Evolutionary conservation across 2,797 vertebrate species (phyloP), one percentile per base, ranked within the genome.

Genomic region (Amphiprion clarkii): DNA sequence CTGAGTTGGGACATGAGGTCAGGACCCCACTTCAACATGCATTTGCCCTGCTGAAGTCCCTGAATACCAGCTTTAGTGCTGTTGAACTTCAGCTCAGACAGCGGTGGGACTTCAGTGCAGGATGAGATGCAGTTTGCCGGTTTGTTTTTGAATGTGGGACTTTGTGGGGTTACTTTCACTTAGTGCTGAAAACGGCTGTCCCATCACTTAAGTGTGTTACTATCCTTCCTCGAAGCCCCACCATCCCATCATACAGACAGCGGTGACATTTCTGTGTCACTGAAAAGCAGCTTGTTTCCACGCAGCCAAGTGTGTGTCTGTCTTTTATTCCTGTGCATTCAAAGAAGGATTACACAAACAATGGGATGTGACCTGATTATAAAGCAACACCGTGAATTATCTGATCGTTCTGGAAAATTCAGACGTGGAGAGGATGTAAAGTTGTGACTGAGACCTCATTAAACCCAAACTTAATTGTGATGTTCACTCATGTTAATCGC

Each of bases 1-100:
- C 61, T 71, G 19, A 44, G 75, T 31, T 68, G 52, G 71, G 70
- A 85, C 77, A 54, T n/a, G 40, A 27, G 87, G 86, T 88, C 87
- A 66, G 52, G 82, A 33, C 78, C 71, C 29, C 55, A 61, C 0
- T 42, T 87, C 82, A 77, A 56, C 53, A 59, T 71, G 48, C 63
- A 66, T 84, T 67, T 73, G 57, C 64, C 29, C 57, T 39, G 36
- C 44, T 58, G 48, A 76, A 74, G 75, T 81, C 56, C 54, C 2
- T 71, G 73, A 81, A 86, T 71, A 59, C 13, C 68, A 71, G 59
- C 51, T 60, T 62, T 21, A 63, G 57, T n/a, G 40, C 59, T 27
- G 63, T 53, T 44, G 53, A 46, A 59, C 54, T 74, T 23, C 51
- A 58, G 67, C 74, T 48, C 44, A 58, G 42, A 36, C 31, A 23